Percentiles rank a stretch among this genome's conserved stretches.
Evolutionary conservation across 2,888 invertebrate genomes (phyloP).

Genomic region (Chrysina gloriosa): DNA sequence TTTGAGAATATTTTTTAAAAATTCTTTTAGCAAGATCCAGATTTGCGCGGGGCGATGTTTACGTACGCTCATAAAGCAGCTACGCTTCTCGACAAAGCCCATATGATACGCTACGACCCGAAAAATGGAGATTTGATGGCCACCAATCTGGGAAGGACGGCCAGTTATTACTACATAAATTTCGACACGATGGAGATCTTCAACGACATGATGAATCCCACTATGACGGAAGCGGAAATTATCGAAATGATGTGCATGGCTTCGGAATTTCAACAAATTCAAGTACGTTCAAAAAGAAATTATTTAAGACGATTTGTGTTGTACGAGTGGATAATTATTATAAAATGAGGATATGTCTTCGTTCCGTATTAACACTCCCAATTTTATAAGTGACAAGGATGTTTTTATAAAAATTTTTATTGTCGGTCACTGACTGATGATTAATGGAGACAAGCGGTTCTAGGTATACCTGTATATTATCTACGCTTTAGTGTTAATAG

Average conservation of each 20-base stretch:
- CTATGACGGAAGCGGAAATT: conserved; percentile 88
- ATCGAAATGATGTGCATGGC: conserved; percentile 92
- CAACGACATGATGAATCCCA: conserved; percentile 82
- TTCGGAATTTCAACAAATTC: conserved; percentile 95
- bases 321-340: no score
- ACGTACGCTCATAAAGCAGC: conserved; percentile 85
- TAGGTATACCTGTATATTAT: no score
- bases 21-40: conserved; percentile 74
- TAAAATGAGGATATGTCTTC: no score
- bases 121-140: conserved; percentile 83
- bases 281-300: no score
- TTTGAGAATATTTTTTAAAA: conserved; percentile 11
- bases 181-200: conserved; percentile 94
- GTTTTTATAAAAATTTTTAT: no score
- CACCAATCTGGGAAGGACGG: conserved; percentile 93
- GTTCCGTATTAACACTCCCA: no score
- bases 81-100: conserved; percentile 87
- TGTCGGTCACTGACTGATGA: no score
- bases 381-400: no score
- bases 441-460: no score
- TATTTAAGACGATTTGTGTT: no score
- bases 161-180: conserved; percentile 98
- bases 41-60: conserved; percentile 80
- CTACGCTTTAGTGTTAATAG: no score
- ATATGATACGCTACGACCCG: conserved; percentile 93